Percentiles rank a stretch among this genome's conserved stretches.
phyloP scores from a whole-genome alignment of 2,888 invertebrate genomes.

The Campoletis raptor region DNA sequence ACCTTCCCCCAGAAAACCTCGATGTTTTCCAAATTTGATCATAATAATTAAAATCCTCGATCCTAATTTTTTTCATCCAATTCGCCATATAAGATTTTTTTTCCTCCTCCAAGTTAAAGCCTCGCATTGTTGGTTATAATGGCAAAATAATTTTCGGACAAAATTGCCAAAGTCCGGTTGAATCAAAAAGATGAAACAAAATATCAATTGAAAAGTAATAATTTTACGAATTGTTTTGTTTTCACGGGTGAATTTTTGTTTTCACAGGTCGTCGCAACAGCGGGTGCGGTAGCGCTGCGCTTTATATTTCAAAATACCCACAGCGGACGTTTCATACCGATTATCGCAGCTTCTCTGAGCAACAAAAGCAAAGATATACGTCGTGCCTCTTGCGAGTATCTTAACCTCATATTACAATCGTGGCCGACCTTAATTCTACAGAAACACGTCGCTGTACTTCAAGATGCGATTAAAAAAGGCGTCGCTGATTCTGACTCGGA shows the following conservation, averaged over 20 bases:
- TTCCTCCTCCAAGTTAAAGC: background rate
- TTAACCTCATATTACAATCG: conserved; percentile 92
- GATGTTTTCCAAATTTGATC: conserved; percentile 48
- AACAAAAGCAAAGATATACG: conserved; percentile 98
- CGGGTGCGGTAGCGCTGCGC: conserved; percentile 93
- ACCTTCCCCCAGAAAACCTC: conserved; percentile 55
- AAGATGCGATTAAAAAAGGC: conserved; percentile 94
- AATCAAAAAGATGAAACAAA: background rate
- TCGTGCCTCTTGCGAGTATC: conserved; percentile 91
- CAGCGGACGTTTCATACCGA: conserved; percentile 92
- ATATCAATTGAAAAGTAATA: background rate
- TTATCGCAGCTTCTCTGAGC: conserved; percentile 90
- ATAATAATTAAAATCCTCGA: conserved; percentile 39
- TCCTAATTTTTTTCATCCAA: conserved; percentile 6
- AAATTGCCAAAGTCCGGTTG: background rate
- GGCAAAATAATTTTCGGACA: background rate
- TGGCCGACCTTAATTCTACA: conserved; percentile 96
- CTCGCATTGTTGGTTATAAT: background rate
- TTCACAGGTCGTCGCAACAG: conserved; percentile 93
- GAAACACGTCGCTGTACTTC: conserved; percentile 90
- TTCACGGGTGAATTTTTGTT: background rate
- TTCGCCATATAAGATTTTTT: conserved; percentile 22
- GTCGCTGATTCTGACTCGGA: conserved; percentile 97
- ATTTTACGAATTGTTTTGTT: background rate
- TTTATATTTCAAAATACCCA: conserved; percentile 95